Base-by-base conservation (phyloP, 1,140 invertebrate species). In the Diabrotica virgifera region DNA sequence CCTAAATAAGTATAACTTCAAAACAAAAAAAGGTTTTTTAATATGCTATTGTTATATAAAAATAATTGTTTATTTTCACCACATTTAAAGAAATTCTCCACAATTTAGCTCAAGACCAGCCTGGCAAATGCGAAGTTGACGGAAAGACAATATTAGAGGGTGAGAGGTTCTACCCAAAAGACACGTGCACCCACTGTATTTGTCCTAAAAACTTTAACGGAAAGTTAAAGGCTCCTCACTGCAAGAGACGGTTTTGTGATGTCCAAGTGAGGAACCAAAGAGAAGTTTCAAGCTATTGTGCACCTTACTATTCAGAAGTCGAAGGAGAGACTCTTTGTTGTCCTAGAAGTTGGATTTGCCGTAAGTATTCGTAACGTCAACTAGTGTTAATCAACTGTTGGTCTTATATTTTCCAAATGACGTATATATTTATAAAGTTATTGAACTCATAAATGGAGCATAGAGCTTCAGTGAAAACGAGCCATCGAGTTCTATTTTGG, bases 181-280 rank as follows among this genome's bases (percentile, higher is more conserved):
- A 74, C 14, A 65, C 66, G 24, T 76, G 74, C 52, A 57, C 68
- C 8, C 24, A 55, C 36, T 76, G 74, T 36, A 51, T 74, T 58
- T 76, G 74, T 58, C 40, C 62, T 11, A 72, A 74, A 60, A 64
- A 70, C 13, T 76, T 73, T 51, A 68, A 67, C 13, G 74, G 69
- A 14, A 67, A 69, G 55, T 67, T 63, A 38, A 70, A 72, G 9
- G 64, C 58, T 24, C 60, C 67, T 36, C 62, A 62, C 37, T 76
- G 74, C 13, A 56, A 50, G 13, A 69, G 62, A 56, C 35, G 9
- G 37, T 65, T 51, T n/a, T 75, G 74, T 51, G 59, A 36, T 9
- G 51, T 51, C 9, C 64, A 75, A 56, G 62, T 74, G 5, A 24
- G 58, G 13, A 40, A 60, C 40, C 40, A 60, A 11, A 59, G 67